Evolutionary conservation across 2,113 vertebrate species (phyloP).

Genomic region (Ciconia maguari): DNA sequence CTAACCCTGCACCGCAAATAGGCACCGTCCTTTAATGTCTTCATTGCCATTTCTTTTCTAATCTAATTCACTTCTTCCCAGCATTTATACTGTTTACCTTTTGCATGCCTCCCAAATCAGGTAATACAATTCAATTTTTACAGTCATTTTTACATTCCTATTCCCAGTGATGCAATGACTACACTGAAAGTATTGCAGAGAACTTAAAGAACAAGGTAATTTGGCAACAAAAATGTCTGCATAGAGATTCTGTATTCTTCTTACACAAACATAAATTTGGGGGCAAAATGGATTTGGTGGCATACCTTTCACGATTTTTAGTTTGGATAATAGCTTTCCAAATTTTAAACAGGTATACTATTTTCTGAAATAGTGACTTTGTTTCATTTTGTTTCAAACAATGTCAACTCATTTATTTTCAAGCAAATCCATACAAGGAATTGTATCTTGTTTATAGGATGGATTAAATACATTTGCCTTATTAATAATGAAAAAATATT

Average conservation of each 20-base stretch:
- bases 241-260: background rate
- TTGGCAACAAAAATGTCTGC: background rate
- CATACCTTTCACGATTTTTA: background rate
- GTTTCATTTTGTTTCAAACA: background rate
- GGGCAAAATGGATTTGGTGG: background rate
- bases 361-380: background rate
- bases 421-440: background rate
- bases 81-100: background rate
- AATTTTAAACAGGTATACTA: background rate
- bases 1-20: background rate
- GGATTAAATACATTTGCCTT: background rate
- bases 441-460: background rate
- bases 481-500: background rate
- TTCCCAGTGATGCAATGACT: background rate
- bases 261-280: background rate
- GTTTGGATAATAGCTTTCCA: background rate
- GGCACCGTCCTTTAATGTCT: background rate
- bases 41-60: background rate
- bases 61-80: background rate
- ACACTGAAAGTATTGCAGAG: background rate
- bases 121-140: slow-evolving; percentile 37
- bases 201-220: background rate
- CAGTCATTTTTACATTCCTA: background rate
- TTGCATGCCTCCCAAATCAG: background rate
- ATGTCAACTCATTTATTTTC: background rate